These are phyloP conservation scores for Tenthredo scrophulariae DNA, from an alignment of 2,888 invertebrate genomes.

Conservation along the genomic window DNA sequence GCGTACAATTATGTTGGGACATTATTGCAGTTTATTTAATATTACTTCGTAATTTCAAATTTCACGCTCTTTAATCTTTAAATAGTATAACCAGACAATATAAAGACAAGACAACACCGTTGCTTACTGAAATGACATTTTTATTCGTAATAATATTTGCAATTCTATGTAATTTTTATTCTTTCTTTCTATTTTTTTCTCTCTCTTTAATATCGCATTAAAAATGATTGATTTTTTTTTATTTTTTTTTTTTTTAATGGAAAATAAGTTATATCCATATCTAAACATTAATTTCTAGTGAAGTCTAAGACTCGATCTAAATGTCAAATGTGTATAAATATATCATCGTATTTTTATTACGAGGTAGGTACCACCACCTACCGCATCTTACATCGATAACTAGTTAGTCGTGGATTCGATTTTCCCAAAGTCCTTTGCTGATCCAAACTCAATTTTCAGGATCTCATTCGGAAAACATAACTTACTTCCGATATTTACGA, in stretches of 20 bases:
- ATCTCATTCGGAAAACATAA: constrained; percentile 78
- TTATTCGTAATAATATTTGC: not conserved
- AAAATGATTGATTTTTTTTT: not conserved
- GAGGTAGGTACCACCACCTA: not conserved
- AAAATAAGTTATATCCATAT: not conserved
- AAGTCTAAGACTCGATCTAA: not conserved
- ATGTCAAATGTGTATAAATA: not conserved
- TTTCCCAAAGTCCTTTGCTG: constrained; percentile 50
- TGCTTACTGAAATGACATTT: not conserved
- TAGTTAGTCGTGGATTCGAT: constrained; percentile 51
- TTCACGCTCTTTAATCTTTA: constrained; percentile 18
- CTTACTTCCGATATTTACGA: constrained; percentile 76
- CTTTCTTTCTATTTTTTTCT: not conserved
- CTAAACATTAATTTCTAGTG: not conserved
- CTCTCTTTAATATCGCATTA: not conserved
- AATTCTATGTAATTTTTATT: not conserved
- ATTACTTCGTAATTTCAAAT: constrained; percentile 19
- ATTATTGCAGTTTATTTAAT: constrained; percentile 12
- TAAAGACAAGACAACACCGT: not conserved
- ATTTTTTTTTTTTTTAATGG: not conserved
- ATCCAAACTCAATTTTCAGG: constrained; percentile 75
- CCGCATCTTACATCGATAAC: constrained; percentile 40
- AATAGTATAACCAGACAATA: too few relatives aligned
- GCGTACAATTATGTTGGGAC: not conserved
- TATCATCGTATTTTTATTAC: not conserved